Conservation (phyloP, 2,888 invertebrate genomes). For the Parnassius glacialis region DNA sequence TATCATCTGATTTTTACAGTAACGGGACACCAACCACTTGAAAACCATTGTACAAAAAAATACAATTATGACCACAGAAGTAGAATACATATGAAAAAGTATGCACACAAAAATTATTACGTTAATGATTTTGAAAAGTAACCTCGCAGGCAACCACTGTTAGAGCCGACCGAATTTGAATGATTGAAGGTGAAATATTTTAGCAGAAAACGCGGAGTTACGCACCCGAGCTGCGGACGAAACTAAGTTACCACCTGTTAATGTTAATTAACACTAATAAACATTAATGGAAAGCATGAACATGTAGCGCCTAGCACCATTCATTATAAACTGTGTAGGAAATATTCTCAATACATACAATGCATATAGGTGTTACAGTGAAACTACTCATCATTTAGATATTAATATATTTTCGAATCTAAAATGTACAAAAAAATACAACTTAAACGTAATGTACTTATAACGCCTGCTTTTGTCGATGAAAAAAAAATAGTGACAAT, state of each 20-base stretch:
- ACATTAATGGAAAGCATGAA: constrained; percentile 7
- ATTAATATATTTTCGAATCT: constrained; percentile 87
- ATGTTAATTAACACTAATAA: constrained; percentile 19
- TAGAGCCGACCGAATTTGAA: neutral
- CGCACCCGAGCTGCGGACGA: constrained; percentile 2
- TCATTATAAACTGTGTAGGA: neutral
- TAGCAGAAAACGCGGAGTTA: constrained; percentile 1
- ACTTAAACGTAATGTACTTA: constrained; percentile 85
- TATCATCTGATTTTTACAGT: constrained; percentile 6
- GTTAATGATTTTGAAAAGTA: neutral
- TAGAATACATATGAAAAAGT: too few relatives aligned
- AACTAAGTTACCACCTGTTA: constrained; percentile 12
- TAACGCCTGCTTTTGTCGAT: constrained; percentile 67
- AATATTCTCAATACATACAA: neutral
- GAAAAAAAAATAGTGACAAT: constrained; percentile 65
- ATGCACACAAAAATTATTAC: too few relatives aligned
- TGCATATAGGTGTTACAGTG: constrained; percentile 28
- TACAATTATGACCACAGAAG: neutral
- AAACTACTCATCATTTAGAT: constrained; percentile 73
- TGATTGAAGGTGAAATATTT: constrained; percentile 17
- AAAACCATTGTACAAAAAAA: constrained; percentile 18
- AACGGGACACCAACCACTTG: constrained; percentile 11
- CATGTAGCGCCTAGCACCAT: neutral
- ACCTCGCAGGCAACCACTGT: neutral
- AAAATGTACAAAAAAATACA: constrained; percentile 88